Evolutionary conservation across 37 sponge, comb jelly and placozoan species (phyloP), one percentile per base, ranked within the genome.

Genomic region (Spongilla lacustris): DNA sequence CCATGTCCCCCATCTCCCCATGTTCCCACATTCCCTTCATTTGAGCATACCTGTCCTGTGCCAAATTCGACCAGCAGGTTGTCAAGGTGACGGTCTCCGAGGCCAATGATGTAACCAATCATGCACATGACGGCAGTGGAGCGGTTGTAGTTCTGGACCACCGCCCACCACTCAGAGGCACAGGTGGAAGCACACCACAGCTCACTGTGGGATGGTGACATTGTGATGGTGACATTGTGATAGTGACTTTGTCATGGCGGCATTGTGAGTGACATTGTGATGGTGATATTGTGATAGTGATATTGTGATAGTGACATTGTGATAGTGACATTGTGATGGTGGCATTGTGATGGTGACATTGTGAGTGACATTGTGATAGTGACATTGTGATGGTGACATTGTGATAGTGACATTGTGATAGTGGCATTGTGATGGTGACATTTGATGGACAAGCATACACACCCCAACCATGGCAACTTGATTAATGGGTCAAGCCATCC

Each of bases 121-220:
- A 98, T 98, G 72, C 91, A 97, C 99, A 97, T 97, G 86, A 97
- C 99, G 50, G 99, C 99, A 68, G 96, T 95, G 37, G 97, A 97
- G 36, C 94, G 91, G 68, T 78, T 77, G 90, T 94, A 98, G 71
- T 92, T 93, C 85, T 98, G 92, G 19, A 91, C 91, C 33, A 89
- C 86, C 2, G 82, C 21, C 99, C 99, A 98, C 99, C 99, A 98
- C 85, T 98, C 98, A 24, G 96, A 88, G 68, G 98, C 90, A 86
- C 97, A 95, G 19, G 98, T 91, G 50, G 93, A 94, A 34, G 95
- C 93, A 89, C 93, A 93, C 98, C 98, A 96, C 68, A 94, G 79
- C 87, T 94, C 97, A 71, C 97, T 89, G 85, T 1, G 67, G 17
- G 75, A 28, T 4, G 83, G 58, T 38, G 71, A 68, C 69, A 67